phyloP scores from a whole-genome alignment of 2,888 invertebrate genomes.

The Matsumyia berberina region DNA sequence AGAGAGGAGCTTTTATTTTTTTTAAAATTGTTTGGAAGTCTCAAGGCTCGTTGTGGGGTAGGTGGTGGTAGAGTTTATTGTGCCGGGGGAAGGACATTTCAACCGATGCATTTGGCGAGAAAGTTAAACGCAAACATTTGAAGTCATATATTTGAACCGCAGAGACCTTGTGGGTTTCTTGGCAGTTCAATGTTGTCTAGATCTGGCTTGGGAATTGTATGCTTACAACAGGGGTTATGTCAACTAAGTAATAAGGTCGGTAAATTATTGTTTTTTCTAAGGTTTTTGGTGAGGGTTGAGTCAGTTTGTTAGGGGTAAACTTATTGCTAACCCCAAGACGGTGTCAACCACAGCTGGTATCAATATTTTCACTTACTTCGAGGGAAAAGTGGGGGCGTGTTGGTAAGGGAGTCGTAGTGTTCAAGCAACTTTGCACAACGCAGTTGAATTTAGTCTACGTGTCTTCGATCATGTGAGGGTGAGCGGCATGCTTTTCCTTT shows the following conservation, averaged over 20 bases:
- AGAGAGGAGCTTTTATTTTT: background rate
- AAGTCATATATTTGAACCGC: slow-evolving; percentile 3
- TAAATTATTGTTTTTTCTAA: background rate
- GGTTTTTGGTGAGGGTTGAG: too few species aligned
- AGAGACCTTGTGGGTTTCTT: background rate
- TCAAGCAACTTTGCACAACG: too few species aligned
- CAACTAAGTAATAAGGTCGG: background rate
- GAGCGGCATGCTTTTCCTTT: too few species aligned
- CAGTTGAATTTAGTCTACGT: too few species aligned
- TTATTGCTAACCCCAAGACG: too few species aligned
- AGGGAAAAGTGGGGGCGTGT: too few species aligned
- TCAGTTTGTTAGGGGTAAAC: too few species aligned
- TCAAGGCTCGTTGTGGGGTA: slow-evolving; percentile 8
- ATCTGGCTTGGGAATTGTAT: background rate
- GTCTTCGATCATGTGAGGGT: too few species aligned
- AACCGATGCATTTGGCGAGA: background rate
- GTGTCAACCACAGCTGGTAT: too few species aligned
- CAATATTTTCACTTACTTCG: too few species aligned
- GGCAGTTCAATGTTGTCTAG: background rate
- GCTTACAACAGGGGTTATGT: too few species aligned
- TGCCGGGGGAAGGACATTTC: background rate
- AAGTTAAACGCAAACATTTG: background rate
- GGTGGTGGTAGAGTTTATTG: slow-evolving; percentile 7
- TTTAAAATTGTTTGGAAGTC: background rate
- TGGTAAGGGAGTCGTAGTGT: too few species aligned